A percentile compares a stretch with the other conserved stretches of the same genome.
phyloP scores from a whole-genome alignment of 2,797 vertebrate genomes.

The Rachycentron canadum region DNA sequence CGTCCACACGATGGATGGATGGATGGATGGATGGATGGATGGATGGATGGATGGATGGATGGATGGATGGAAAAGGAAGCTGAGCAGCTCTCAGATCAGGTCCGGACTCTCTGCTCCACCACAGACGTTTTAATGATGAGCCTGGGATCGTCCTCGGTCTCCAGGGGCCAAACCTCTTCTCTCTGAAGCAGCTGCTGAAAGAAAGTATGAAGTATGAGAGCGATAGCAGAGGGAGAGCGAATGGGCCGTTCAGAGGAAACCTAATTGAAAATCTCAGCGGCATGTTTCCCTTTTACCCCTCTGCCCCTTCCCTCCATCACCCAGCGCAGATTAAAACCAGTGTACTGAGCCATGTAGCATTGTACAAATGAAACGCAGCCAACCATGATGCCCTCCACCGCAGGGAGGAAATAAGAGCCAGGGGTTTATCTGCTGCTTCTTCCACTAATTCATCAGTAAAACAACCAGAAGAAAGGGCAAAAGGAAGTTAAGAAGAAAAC shows the following conservation, averaged over 20 bases:
- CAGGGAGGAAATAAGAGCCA: neutral
- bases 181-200: slow-evolving; percentile 15
- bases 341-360: slow-evolving; percentile 38
- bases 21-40: too few relatives aligned
- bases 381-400: neutral
- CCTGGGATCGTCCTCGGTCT: neutral
- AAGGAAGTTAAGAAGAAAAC: neutral
- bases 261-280: slow-evolving; percentile 60
- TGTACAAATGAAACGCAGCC: slow-evolving; percentile 29
- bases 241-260: slow-evolving; percentile 38
- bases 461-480: neutral
- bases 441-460: slow-evolving; percentile 14
- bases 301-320: neutral
- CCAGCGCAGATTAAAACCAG: slow-evolving; percentile 40
- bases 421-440: neutral
- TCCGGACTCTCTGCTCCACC: too few relatives aligned
- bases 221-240: slow-evolving; percentile 26
- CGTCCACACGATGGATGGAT: too few relatives aligned
- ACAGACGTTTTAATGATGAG: too few relatives aligned
- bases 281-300: slow-evolving; percentile 26
- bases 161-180: neutral
- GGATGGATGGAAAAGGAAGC: too few relatives aligned
- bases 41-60: too few relatives aligned
- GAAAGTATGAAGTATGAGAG: slow-evolving; percentile 2
- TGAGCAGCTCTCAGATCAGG: too few relatives aligned